Percentiles rank a stretch among this genome's conserved stretches.
These are phyloP conservation scores for Tenebrosternarchus preto DNA, from an alignment of 2,113 vertebrate genomes.

Conservation along the genomic window DNA sequence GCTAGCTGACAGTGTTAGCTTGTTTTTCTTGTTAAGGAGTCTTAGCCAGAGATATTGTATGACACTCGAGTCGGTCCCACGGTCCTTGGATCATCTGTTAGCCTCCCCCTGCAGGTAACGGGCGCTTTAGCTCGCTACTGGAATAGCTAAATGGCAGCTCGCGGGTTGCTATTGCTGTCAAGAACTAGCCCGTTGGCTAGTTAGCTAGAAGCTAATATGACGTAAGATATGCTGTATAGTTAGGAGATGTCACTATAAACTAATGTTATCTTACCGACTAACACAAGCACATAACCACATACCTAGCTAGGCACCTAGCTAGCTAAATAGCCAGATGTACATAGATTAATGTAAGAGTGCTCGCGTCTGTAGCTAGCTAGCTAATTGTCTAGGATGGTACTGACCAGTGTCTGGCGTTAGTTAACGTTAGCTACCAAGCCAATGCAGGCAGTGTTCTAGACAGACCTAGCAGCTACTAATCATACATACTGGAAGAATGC, in stretches of 20 bases:
- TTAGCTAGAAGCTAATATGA: neutral
- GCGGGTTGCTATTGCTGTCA: neutral
- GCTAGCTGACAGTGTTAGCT: neutral
- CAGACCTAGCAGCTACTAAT: neutral
- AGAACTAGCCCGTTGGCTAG: neutral
- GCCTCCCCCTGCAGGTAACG: no score
- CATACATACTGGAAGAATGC: conserved; percentile 11
- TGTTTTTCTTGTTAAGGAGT: conserved; percentile 5
- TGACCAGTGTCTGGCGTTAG: neutral
- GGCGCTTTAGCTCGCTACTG: neutral
- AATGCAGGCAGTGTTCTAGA: neutral
- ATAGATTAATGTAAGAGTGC: no score
- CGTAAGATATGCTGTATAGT: neutral
- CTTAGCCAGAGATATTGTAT: neutral
- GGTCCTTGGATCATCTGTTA: neutral
- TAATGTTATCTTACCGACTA: no score
- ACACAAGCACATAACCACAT: no score
- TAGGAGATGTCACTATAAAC: neutral
- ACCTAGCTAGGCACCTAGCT: no score
- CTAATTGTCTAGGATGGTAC: no score
- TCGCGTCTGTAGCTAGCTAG: no score
- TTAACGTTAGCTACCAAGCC: neutral
- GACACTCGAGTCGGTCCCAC: neutral
- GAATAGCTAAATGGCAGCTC: neutral
- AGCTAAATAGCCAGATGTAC: no score